A percentile compares a stretch with the other conserved stretches of the same genome.
Conservation (phyloP, 2,113 vertebrate species). For the Mormoops blainvillei region DNA sequence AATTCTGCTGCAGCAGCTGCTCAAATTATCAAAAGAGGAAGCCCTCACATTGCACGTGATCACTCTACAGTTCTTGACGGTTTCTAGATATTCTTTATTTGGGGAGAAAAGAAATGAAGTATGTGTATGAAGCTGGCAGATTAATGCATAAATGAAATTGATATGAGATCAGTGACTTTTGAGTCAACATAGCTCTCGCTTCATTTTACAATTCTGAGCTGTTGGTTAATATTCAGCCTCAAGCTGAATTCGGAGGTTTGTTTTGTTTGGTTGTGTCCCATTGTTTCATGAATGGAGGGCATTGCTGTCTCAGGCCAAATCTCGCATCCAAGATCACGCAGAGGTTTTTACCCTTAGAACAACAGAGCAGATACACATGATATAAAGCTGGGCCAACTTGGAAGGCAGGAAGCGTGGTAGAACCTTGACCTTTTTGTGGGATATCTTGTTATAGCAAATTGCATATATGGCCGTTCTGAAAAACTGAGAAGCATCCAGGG, state of each 20-base stretch:
- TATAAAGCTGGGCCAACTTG: neutral
- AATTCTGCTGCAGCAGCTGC: constrained; percentile 80
- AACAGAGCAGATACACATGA: neutral
- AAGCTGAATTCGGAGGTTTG: neutral
- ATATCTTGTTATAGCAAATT: neutral
- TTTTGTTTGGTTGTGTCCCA: neutral
- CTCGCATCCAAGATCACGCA: neutral
- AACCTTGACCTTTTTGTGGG: neutral
- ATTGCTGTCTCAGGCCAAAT: neutral
- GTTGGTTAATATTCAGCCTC: neutral
- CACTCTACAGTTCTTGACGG: constrained; percentile 58
- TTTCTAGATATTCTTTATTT: constrained; percentile 66
- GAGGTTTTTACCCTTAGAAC: neutral
- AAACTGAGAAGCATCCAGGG: neutral
- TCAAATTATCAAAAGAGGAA: constrained; percentile 78
- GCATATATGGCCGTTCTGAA: neutral
- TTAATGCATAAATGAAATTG: neutral
- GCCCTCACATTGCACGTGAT: constrained; percentile 55
- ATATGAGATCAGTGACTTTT: neutral
- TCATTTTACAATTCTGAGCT: neutral
- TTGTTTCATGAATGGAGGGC: neutral
- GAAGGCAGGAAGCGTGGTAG: neutral
- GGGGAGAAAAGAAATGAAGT: neutral
- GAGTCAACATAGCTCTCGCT: neutral
- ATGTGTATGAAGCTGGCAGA: neutral